Conservation (phyloP, 2,888 invertebrate species). For the Drosophila prostipennis region DNA sequence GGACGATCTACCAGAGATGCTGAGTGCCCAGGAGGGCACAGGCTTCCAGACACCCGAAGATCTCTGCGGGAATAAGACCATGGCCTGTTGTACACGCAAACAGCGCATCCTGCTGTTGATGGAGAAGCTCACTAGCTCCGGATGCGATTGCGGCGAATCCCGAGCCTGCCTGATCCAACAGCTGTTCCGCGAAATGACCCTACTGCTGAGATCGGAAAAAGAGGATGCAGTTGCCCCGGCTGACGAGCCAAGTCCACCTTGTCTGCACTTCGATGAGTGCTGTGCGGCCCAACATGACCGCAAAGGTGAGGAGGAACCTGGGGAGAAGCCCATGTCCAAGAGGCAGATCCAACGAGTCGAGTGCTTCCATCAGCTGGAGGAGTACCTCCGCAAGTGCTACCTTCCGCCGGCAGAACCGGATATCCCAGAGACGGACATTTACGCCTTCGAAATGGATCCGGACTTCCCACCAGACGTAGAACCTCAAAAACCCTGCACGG, state of each 20-base stretch:
- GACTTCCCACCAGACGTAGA: slow-evolving; percentile 36
- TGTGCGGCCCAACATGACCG: slow-evolving; percentile 30
- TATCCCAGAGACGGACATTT: slow-evolving; percentile 35
- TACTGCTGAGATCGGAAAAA: slow-evolving; percentile 47
- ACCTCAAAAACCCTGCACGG: no score
- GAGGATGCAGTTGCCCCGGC: slow-evolving; percentile 10
- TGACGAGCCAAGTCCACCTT: not conserved
- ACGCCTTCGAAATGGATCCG: slow-evolving; percentile 54
- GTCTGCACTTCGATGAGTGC: slow-evolving; percentile 48
- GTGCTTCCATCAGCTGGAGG: slow-evolving; percentile 56
- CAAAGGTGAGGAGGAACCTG: not conserved
- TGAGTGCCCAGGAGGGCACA: slow-evolving; percentile 5
- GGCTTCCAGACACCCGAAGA: slow-evolving; percentile 10
- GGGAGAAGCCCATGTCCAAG: not conserved
- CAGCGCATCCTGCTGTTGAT: slow-evolving; percentile 46
- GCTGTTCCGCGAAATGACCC: slow-evolving; percentile 55
- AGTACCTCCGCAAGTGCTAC: slow-evolving; percentile 58
- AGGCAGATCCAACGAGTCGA: slow-evolving; percentile 20
- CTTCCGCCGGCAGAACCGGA: slow-evolving; percentile 3
- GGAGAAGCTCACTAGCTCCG: slow-evolving; percentile 32
- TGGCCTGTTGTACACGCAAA: slow-evolving; percentile 22
- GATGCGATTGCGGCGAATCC: slow-evolving; percentile 23
- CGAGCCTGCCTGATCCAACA: slow-evolving; percentile 47
- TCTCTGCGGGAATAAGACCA: not conserved
- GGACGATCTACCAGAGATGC: not conserved